A percentile compares a stretch with the other conserved stretches of the same genome.
Evolutionary conservation across 1,140 invertebrate genomes (phyloP).

Genomic region (Colletes latitarsis): DNA sequence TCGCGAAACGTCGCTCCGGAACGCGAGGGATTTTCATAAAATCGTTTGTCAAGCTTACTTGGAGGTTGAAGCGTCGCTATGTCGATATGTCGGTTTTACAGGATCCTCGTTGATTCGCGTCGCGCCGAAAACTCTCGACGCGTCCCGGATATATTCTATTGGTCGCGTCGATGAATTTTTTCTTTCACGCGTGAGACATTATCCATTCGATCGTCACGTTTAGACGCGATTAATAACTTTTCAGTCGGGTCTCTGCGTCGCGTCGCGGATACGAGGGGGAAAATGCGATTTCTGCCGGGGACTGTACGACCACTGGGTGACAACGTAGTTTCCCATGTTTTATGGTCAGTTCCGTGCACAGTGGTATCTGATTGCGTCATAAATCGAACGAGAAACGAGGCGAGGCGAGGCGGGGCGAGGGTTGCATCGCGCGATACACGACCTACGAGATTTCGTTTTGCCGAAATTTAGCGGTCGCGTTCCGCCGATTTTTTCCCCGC

Average conservation of each 20-base stretch:
- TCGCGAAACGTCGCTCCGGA: neutral
- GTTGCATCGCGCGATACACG: constrained; percentile 59
- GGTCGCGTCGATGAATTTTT: constrained; percentile 28
- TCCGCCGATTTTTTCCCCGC: constrained; percentile 22
- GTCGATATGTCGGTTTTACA: neutral
- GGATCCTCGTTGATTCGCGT: neutral
- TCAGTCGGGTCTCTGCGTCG: no score
- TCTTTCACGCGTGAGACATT: neutral
- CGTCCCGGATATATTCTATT: constrained; percentile 15
- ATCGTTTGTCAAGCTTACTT: neutral
- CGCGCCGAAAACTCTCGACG: neutral
- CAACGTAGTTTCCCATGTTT: constrained; percentile 75
- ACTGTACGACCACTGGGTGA: constrained; percentile 69
- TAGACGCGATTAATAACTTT: constrained; percentile 54
- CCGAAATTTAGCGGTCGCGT: constrained; percentile 64
- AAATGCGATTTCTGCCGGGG: constrained; percentile 61
- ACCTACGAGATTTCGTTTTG: constrained; percentile 68
- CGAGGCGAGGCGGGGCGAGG: constrained; percentile 44
- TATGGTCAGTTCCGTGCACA: constrained; percentile 74
- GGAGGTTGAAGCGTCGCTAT: no score
- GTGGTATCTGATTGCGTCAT: constrained; percentile 77
- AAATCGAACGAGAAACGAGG: constrained; percentile 73
- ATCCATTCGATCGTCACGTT: constrained; percentile 24
- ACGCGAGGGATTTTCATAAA: constrained; percentile 17
- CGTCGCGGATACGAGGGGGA: constrained; percentile 2